These are phyloP conservation scores for Poecilia wingei DNA, from an alignment of 2,797 vertebrate species.

Conservation along the genomic window DNA sequence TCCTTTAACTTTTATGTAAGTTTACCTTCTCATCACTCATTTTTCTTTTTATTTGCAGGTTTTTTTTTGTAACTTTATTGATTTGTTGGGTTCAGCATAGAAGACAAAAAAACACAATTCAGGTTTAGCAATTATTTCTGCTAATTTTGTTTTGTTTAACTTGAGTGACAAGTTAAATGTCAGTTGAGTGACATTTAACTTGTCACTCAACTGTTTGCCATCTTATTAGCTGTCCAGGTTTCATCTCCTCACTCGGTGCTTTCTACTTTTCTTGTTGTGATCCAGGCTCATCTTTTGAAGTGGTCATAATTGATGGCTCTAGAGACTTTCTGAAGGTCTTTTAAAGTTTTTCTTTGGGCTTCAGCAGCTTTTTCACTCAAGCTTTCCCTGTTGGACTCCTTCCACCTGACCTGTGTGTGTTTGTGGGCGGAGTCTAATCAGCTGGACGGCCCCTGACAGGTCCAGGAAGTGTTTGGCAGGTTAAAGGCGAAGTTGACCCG, in stretches of 20 bases:
- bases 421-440: conserved; percentile 30
- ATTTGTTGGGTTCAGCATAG: not conserved
- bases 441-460: conserved; percentile 40
- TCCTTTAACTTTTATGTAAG: not conserved
- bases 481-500: conserved; percentile 45
- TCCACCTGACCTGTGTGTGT: not conserved
- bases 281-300: not conserved
- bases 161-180: too few species aligned
- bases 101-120: not conserved
- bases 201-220: not conserved
- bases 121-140: not conserved
- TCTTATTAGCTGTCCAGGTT: not conserved
- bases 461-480: conserved; percentile 68
- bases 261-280: not conserved
- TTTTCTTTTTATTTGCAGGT: not conserved
- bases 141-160: not conserved
- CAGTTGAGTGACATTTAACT: not conserved
- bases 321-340: not conserved
- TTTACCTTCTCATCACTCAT: not conserved
- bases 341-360: not conserved
- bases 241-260: not conserved
- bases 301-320: not conserved
- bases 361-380: not conserved
- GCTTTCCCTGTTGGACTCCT: not conserved
- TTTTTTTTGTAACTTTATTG: not conserved